A percentile compares a stretch with the other conserved stretches of the same genome.
These are phyloP conservation scores for Globia sparganii DNA, from an alignment of 2,888 invertebrate genomes.

Conservation along the genomic window DNA sequence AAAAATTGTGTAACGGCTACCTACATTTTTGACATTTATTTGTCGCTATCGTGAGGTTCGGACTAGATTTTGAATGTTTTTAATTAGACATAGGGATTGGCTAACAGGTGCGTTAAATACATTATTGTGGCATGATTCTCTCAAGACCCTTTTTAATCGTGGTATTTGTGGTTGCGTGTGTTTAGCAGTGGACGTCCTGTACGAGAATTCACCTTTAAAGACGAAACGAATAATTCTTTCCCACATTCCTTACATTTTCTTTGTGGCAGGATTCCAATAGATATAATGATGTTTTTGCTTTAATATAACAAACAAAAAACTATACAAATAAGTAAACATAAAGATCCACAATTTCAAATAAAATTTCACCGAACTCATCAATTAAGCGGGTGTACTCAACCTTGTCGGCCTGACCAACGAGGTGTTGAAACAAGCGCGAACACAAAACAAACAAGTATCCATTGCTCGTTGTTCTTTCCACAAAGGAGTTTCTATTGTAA, in stretches of 20 bases:
- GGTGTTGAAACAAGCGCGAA: constrained; percentile 51
- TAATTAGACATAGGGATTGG: too few species aligned
- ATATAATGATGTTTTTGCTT: neutral
- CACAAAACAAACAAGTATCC: constrained; percentile 49
- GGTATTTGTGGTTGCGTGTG: neutral
- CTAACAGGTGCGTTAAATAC: neutral
- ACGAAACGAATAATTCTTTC: constrained; percentile 8
- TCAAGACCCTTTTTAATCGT: neutral
- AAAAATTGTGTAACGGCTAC: neutral
- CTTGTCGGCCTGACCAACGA: constrained; percentile 35
- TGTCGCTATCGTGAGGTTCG: neutral
- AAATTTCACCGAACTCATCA: constrained; percentile 51
- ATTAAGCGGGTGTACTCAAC: constrained; percentile 55
- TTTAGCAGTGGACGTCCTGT: neutral
- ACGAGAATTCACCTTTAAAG: constrained; percentile 18
- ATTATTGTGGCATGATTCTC: neutral
- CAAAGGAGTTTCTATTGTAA: constrained; percentile 37
- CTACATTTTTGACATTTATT: neutral
- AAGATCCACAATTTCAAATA: constrained; percentile 14
- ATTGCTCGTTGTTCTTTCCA: constrained; percentile 43
- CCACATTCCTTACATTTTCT: constrained; percentile 1
- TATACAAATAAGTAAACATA: constrained; percentile 17
- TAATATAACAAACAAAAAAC: neutral
- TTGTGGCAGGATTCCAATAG: neutral
- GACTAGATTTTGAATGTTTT: neutral